Evolutionary conservation across 2,888 invertebrate species (phyloP).

Genomic region (Eristalinus aeneus): DNA sequence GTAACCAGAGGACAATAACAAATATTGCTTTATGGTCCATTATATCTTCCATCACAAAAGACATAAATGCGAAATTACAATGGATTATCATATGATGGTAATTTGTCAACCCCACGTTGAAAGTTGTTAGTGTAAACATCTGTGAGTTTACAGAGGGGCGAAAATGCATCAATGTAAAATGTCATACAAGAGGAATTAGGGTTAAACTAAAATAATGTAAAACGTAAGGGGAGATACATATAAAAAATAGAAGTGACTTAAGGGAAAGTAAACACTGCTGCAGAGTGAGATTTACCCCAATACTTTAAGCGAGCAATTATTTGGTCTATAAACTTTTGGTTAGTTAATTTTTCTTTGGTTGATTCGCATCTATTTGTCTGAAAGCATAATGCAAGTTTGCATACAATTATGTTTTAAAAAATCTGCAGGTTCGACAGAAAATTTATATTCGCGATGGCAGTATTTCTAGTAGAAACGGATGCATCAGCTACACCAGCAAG

Average conservation of each 20-base stretch:
- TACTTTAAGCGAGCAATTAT: background rate
- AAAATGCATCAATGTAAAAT: conserved; percentile 51
- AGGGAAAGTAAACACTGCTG: conserved; percentile 45
- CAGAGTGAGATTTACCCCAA: conserved; percentile 13
- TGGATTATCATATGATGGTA: conserved; percentile 66
- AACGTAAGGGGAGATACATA: conserved; percentile 34
- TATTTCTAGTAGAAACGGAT: too few relatives aligned
- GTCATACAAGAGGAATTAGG: conserved; percentile 43
- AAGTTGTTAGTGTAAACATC: conserved; percentile 64
- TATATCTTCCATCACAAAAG: conserved; percentile 72
- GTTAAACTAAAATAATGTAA: conserved; percentile 52
- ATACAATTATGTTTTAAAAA: too few relatives aligned
- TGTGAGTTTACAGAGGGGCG: conserved; percentile 63
- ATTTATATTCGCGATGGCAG: too few relatives aligned
- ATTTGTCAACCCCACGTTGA: conserved; percentile 64
- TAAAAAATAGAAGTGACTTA: conserved; percentile 45
- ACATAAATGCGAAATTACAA: conserved; percentile 62
- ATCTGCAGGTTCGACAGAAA: too few relatives aligned
- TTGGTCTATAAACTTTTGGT: conserved; percentile 25
- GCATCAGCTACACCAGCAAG: too few relatives aligned
- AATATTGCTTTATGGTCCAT: conserved; percentile 80
- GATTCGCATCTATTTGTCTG: conserved; percentile 40
- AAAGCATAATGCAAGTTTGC: too few relatives aligned
- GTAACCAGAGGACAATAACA: conserved; percentile 73
- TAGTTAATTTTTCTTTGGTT: conserved; percentile 54